A percentile compares a stretch with the other conserved stretches of the same genome.
Conservation (phyloP, 2,113 vertebrate genomes). For the Macquaria australasica region DNA sequence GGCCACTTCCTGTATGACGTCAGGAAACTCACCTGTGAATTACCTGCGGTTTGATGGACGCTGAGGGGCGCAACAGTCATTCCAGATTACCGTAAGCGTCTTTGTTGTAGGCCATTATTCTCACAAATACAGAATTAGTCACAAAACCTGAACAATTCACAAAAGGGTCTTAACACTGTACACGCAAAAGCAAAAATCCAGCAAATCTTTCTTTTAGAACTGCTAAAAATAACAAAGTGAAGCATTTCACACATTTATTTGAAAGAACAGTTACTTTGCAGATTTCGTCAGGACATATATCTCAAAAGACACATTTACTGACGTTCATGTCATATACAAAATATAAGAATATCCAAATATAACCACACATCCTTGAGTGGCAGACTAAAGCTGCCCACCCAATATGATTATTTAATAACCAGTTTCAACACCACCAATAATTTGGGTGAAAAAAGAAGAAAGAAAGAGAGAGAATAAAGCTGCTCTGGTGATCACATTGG, state of each 20-base stretch:
- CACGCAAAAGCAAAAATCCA: not conserved
- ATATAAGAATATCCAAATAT: constrained; percentile 38
- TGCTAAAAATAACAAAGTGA: not conserved
- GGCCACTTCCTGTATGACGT: constrained; percentile 78
- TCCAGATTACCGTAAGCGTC: not conserved
- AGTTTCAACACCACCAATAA: constrained; percentile 47
- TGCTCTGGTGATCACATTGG: constrained; percentile 50
- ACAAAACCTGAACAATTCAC: no score
- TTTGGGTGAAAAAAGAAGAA: no score
- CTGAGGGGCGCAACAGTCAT: constrained; percentile 10
- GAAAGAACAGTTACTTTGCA: constrained; percentile 36
- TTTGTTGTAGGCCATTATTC: not conserved
- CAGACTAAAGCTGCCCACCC: constrained; percentile 49
- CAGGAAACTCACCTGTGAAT: constrained; percentile 62
- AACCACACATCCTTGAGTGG: constrained; percentile 49
- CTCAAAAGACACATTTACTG: constrained; percentile 35
- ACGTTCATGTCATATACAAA: constrained; percentile 53
- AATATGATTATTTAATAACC: constrained; percentile 63
- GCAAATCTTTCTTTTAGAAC: not conserved
- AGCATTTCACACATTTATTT: constrained; percentile 68
- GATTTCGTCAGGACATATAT: constrained; percentile 27
- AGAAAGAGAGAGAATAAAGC: constrained; percentile 12
- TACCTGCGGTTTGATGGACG: constrained; percentile 41
- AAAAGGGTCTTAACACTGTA: not conserved
- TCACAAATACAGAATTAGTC: not conserved